phyloP scores from a whole-genome alignment of 2,888 invertebrate genomes.

The Leuctra nigra region DNA sequence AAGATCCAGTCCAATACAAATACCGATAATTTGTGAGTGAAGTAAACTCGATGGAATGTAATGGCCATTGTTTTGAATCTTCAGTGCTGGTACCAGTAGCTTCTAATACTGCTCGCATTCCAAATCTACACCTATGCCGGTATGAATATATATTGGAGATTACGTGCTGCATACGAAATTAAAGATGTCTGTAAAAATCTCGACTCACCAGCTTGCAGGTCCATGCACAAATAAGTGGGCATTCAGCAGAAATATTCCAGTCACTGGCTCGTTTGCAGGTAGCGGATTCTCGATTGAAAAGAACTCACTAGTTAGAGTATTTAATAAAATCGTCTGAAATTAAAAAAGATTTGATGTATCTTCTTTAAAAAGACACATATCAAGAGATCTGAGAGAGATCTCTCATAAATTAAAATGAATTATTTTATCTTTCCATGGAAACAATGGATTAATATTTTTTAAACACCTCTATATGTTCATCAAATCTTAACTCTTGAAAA shows the following conservation, averaged over 20 bases:
- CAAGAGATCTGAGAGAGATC: too few relatives aligned
- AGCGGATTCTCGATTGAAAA: conserved; percentile 80
- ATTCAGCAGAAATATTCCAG: conserved; percentile 59
- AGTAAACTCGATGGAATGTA: conserved; percentile 66
- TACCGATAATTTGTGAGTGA: conserved; percentile 61
- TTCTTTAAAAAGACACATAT: too few relatives aligned
- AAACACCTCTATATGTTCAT: too few relatives aligned
- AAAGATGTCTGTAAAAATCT: neutral
- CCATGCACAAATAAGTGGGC: conserved; percentile 73
- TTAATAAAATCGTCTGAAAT: conserved; percentile 73
- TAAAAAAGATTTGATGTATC: conserved; percentile 32
- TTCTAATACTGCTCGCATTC: conserved; percentile 67
- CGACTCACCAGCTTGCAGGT: conserved; percentile 53
- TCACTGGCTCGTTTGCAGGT: conserved; percentile 55
- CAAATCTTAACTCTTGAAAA: too few relatives aligned
- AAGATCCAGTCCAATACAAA: conserved; percentile 74
- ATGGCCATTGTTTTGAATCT: conserved; percentile 60
- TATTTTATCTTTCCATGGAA: too few relatives aligned
- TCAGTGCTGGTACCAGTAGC: conserved; percentile 49
- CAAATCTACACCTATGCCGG: conserved; percentile 51
- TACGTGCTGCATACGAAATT: neutral
- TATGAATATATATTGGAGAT: neutral
- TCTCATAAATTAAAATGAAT: too few relatives aligned
- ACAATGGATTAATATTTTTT: too few relatives aligned
- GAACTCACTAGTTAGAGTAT: conserved; percentile 91